Base-by-base conservation (phyloP, 2,888 invertebrate species). In the Priocnemis perturbator region DNA sequence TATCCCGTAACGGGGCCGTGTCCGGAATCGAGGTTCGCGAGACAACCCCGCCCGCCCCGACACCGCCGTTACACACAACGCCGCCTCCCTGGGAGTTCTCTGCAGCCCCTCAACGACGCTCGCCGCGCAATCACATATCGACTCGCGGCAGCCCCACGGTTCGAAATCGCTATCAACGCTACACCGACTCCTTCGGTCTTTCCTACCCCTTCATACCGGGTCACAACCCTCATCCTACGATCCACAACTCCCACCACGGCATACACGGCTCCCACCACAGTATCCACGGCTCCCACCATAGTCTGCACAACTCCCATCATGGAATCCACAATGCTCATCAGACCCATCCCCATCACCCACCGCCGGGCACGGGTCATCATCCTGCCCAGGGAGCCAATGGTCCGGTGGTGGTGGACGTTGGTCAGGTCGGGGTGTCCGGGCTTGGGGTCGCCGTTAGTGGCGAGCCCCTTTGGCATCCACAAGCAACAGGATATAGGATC, bases 1-100 rank as follows among this genome's bases (percentile, higher is more conserved):
- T 95, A 85, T 95, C 95, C 1, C 91, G 95, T n/a, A 93, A 93
- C 74, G 90, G 91, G 11, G 90, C 91, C 1, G 90, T 91, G 45
- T 90, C 92, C 88, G 86, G 86, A 1, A 85, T 89, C 62, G 88
- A 90, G 63, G 90, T 90, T 19, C 84, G 89, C 21, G 90, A 90
- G 71, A 70, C 87, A 56, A 83, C 86, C 3, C 85, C 87, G 7
- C 84, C 87, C 23, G 84, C 87, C 2, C 85, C 87, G 14, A 85
- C 88, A 44, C 88, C 90, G 73, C 90, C 91, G 59, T 87, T 91
- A 68, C 91, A 90, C 76, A 89, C 90, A 21, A 89, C 90, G 37
- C 90, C 90, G 9, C 82, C 84, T 48, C 86, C 90, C 58, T 91
- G 91, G 91, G 91, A 91, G 66, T 84, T 86, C 15, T 82, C 86